Evolutionary conservation across 2,888 invertebrate species (phyloP).

Genomic region (Mystacides longicornis): DNA sequence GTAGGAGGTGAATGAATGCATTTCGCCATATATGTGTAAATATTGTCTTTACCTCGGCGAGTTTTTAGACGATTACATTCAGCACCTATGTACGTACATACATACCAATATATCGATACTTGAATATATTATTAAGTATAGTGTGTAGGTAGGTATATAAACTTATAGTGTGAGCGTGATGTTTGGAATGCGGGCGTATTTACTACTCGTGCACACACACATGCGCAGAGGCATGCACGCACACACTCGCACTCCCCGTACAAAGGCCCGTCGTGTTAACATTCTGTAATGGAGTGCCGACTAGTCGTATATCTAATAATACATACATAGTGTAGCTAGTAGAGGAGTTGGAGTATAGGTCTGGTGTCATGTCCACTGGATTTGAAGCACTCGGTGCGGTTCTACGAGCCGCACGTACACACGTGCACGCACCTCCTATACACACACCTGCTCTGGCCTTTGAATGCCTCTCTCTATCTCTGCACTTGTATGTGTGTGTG

Average conservation of each 20-base stretch:
- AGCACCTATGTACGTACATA: neutral
- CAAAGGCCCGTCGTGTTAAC: neutral
- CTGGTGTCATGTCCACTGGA: neutral
- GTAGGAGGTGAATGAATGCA: too few species aligned
- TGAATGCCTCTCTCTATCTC: too few species aligned
- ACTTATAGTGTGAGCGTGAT: conserved; percentile 9
- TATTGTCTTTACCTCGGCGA: too few species aligned
- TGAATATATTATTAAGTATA: neutral
- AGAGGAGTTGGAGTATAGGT: neutral
- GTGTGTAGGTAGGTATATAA: conserved; percentile 9
- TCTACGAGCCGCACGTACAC: too few species aligned
- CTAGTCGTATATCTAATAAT: too few species aligned
- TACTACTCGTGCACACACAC: neutral
- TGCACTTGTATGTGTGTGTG: too few species aligned
- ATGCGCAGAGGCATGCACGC: neutral
- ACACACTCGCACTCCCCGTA: neutral
- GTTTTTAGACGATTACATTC: too few species aligned
- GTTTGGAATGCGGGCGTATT: conserved; percentile 19
- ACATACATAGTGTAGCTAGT: too few species aligned
- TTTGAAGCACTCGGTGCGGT: too few species aligned
- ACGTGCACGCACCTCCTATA: too few species aligned
- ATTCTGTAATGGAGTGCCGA: neutral
- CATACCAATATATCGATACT: neutral
- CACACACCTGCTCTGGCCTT: too few species aligned
- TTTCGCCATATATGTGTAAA: too few species aligned